These are phyloP conservation scores for Lacerta bilineata DNA, from an alignment of 2,797 vertebrate genomes.

Conservation along the genomic window DNA sequence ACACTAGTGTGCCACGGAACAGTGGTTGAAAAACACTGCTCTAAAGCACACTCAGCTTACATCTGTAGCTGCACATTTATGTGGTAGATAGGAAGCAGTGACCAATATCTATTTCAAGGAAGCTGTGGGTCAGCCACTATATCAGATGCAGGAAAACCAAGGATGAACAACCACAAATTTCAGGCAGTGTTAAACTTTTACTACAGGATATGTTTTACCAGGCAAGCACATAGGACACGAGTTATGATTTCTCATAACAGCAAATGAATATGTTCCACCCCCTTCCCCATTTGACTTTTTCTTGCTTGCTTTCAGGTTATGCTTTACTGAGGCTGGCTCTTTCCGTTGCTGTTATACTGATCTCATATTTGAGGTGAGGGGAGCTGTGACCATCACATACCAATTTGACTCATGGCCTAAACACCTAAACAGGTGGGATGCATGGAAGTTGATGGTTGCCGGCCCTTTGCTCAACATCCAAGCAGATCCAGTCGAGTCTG, in stretches of 20 bases:
- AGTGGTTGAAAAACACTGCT: too few species aligned
- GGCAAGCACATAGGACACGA: too few species aligned
- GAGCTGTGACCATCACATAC: constrained; percentile 32
- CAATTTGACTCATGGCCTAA: constrained; percentile 47
- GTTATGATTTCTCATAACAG: too few species aligned
- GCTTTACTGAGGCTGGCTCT: not conserved
- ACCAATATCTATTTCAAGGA: too few species aligned
- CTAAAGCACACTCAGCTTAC: too few species aligned
- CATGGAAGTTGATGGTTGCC: constrained; percentile 24
- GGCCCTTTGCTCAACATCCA: constrained; percentile 62
- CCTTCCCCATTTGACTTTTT: not conserved
- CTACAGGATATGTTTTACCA: too few species aligned
- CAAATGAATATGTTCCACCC: not conserved
- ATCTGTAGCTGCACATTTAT: too few species aligned
- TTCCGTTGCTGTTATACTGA: constrained; percentile 40
- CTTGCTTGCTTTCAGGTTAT: constrained; percentile 26
- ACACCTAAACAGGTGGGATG: not conserved
- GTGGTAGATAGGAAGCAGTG: too few species aligned
- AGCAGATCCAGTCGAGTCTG: constrained; percentile 22
- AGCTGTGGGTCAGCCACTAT: not conserved
- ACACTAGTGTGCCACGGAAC: too few species aligned
- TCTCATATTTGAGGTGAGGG: constrained; percentile 54
- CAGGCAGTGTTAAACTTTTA: too few species aligned
- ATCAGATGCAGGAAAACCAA: not conserved
- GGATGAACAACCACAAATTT: too few species aligned